A percentile compares a stretch with the other conserved stretches of the same genome.
Conservation (phyloP, 2,797 vertebrate species). For the Channallabes apus region DNA sequence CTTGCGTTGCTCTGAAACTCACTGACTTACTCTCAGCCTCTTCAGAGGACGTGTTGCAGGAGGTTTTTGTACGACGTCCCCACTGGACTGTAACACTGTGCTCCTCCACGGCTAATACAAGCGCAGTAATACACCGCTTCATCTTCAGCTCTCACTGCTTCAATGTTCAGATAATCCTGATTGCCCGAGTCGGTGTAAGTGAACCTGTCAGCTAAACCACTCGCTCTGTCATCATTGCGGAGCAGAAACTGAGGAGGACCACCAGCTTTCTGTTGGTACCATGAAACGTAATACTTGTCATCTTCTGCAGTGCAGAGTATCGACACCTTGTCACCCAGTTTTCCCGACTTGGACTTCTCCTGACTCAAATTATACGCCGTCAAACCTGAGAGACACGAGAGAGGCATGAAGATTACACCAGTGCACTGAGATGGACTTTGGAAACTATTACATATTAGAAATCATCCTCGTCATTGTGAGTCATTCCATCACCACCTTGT, state of each 20-base stretch:
- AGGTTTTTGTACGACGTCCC: neutral
- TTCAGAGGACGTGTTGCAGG: neutral
- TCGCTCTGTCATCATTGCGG: neutral
- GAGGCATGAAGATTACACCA: neutral
- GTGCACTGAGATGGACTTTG: too few relatives aligned
- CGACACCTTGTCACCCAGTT: neutral
- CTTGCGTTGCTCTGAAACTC: neutral
- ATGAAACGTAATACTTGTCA: neutral
- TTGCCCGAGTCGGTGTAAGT: neutral
- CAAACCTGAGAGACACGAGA: neutral
- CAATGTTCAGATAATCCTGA: constrained; percentile 24
- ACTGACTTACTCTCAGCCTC: neutral
- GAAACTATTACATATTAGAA: neutral
- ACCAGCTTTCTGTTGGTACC: constrained; percentile 1
- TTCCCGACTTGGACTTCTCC: neutral
- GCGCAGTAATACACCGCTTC: constrained; percentile 33
- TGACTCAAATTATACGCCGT: neutral
- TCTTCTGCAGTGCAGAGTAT: constrained; percentile 12
- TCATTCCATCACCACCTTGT: too few relatives aligned
- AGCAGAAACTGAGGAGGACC: neutral
- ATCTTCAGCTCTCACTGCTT: constrained; percentile 3
- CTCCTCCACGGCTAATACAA: neutral
- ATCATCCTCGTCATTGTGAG: too few relatives aligned
- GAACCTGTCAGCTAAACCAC: neutral
- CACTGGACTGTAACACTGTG: neutral